These are phyloP conservation scores for Zygogramma bicolorata DNA, from an alignment of 2,888 invertebrate genomes.

Conservation along the genomic window DNA sequence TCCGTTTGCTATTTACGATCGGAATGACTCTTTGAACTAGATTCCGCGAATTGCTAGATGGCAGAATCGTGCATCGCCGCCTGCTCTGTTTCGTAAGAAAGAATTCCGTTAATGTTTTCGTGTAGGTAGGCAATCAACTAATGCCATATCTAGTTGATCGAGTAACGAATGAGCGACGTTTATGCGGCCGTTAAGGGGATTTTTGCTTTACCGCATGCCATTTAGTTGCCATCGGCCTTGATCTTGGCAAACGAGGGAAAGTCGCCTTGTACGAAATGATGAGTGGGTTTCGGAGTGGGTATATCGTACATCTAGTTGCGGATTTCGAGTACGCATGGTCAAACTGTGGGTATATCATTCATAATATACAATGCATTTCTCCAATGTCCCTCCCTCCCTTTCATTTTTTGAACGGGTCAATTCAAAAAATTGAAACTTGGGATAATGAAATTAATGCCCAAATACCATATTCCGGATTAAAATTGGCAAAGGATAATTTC, in stretches of 20 bases:
- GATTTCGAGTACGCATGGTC: not conserved
- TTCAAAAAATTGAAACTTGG: too few relatives aligned
- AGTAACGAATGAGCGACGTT: not conserved
- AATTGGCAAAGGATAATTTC: too few relatives aligned
- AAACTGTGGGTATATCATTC: too few relatives aligned
- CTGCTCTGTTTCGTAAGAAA: not conserved
- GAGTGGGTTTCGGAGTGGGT: constrained; percentile 4
- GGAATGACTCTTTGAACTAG: not conserved
- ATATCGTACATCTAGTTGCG: not conserved
- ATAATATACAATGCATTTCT: too few relatives aligned
- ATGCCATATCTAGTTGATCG: not conserved
- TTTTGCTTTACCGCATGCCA: not conserved
- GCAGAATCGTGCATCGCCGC: not conserved
- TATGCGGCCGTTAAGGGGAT: not conserved
- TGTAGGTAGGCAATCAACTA: not conserved
- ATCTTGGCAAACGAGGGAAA: constrained; percentile 11
- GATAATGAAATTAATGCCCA: too few relatives aligned
- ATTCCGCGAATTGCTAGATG: not conserved
- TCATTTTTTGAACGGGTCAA: too few relatives aligned
- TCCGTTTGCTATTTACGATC: not conserved
- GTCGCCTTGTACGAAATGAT: not conserved
- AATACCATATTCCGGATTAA: too few relatives aligned
- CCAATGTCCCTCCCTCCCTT: too few relatives aligned
- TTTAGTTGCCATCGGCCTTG: not conserved
- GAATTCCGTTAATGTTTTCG: not conserved